Percentiles rank a stretch among this genome's conserved stretches.
Conservation (phyloP, 2,113 vertebrate genomes). For the Galeopterus variegatus region DNA sequence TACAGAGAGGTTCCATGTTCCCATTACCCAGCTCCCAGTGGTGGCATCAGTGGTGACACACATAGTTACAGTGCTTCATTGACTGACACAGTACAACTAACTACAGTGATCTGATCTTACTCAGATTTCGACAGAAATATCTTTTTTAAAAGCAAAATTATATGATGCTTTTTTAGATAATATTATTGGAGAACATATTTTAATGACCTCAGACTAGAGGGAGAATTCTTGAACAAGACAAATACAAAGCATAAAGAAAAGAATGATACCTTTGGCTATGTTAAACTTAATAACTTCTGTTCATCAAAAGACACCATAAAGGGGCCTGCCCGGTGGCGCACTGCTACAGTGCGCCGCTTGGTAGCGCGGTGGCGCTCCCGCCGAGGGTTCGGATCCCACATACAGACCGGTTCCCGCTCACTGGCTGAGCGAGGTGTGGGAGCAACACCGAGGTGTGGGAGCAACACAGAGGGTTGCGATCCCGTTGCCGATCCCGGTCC, state of each 20-base stretch:
- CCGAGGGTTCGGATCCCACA: too few relatives aligned
- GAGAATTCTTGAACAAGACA: not conserved
- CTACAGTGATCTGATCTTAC: not conserved
- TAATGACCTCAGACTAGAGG: not conserved
- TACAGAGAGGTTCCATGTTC: not conserved
- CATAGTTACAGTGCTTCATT: not conserved
- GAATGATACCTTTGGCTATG: not conserved
- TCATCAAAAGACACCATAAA: not conserved
- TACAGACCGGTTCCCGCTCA: too few relatives aligned
- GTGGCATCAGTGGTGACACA: too few relatives aligned
- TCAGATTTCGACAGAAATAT: conserved; percentile 1
- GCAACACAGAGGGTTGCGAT: too few relatives aligned
- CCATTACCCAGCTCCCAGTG: not conserved
- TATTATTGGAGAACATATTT: not conserved
- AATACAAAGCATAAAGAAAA: not conserved
- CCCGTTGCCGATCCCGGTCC: too few relatives aligned
- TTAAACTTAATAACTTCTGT: not conserved
- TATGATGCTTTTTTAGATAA: not conserved
- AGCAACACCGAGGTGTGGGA: too few relatives aligned
- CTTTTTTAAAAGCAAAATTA: not conserved
- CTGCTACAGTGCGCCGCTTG: too few relatives aligned
- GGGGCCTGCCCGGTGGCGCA: too few relatives aligned
- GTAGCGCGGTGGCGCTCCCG: too few relatives aligned
- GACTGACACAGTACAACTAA: not conserved
- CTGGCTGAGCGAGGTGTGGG: too few relatives aligned